Percentiles rank a stretch among this genome's conserved stretches.
These are phyloP conservation scores for Trogon surrucura DNA, from an alignment of 2,113 vertebrate species.

Conservation along the genomic window DNA sequence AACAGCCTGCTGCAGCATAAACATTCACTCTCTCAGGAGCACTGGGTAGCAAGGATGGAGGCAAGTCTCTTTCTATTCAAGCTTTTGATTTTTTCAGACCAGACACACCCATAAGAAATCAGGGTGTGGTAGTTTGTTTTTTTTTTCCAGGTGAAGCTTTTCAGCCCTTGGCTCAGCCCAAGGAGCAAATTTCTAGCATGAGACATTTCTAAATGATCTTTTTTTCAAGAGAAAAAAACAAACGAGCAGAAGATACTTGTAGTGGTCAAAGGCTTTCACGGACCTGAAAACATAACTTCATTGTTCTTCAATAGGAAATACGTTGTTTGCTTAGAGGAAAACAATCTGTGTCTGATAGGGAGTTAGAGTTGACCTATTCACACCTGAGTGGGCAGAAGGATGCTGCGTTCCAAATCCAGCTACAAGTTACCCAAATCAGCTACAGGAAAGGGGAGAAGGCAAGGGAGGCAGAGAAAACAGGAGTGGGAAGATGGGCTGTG, in stretches of 20 bases:
- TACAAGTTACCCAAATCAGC: neutral
- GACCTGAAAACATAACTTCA: neutral
- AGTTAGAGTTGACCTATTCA: neutral
- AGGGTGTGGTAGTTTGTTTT: neutral
- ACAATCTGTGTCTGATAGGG: neutral
- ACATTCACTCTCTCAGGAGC: neutral
- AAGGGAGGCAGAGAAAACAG: constrained; percentile 19
- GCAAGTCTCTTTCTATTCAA: neutral
- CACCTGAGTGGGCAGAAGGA: neutral
- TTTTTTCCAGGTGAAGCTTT: constrained; percentile 5
- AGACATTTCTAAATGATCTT: neutral
- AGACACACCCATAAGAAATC: constrained; percentile 2
- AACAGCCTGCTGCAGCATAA: constrained; percentile 22
- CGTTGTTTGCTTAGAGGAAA: neutral
- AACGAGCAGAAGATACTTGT: neutral
- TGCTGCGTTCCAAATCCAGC: neutral
- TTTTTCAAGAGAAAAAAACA: neutral
- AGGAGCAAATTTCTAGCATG: neutral
- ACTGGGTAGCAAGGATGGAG: neutral
- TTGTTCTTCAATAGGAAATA: neutral
- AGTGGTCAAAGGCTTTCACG: neutral
- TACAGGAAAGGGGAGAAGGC: neutral
- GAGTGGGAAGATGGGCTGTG: neutral
- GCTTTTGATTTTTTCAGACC: constrained; percentile 8
- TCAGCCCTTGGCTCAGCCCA: neutral